A percentile compares a stretch with the other conserved stretches of the same genome.
Conservation (phyloP, 2,797 vertebrate genomes). For the Galago senegalensis region DNA sequence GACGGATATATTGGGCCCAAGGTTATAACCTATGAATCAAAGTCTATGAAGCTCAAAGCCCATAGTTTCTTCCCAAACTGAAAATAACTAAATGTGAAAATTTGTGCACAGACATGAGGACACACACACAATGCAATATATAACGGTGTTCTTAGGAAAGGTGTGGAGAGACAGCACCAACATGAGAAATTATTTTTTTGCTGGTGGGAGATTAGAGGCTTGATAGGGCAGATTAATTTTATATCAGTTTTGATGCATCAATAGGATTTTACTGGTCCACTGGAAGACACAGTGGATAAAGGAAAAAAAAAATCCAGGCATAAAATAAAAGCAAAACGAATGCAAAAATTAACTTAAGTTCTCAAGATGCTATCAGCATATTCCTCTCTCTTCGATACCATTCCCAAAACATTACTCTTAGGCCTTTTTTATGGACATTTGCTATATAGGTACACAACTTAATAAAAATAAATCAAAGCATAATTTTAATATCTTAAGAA, state of each 20-base stretch:
- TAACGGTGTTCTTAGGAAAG: neutral
- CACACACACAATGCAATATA: neutral
- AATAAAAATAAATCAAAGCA: conserved; percentile 37
- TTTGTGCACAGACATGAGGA: neutral
- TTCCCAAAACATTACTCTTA: neutral
- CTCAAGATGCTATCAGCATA: neutral
- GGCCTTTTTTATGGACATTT: neutral
- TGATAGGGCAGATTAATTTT: neutral
- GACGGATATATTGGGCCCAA: neutral
- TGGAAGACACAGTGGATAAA: neutral
- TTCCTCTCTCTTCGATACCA: neutral
- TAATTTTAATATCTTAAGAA: neutral
- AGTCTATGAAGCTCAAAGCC: neutral
- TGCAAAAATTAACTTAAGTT: neutral
- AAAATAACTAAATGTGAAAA: neutral
- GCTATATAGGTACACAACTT: neutral
- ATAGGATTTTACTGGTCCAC: neutral
- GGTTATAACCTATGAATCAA: neutral
- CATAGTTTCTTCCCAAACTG: neutral
- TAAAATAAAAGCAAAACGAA: neutral
- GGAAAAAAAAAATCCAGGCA: neutral
- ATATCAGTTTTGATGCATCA: neutral
- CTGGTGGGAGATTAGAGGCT: neutral
- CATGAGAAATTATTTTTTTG: neutral
- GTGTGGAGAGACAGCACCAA: neutral